These are phyloP conservation scores for Chamaetylas fuelleborni DNA, from an alignment of 2,113 vertebrate species.

Conservation along the genomic window DNA sequence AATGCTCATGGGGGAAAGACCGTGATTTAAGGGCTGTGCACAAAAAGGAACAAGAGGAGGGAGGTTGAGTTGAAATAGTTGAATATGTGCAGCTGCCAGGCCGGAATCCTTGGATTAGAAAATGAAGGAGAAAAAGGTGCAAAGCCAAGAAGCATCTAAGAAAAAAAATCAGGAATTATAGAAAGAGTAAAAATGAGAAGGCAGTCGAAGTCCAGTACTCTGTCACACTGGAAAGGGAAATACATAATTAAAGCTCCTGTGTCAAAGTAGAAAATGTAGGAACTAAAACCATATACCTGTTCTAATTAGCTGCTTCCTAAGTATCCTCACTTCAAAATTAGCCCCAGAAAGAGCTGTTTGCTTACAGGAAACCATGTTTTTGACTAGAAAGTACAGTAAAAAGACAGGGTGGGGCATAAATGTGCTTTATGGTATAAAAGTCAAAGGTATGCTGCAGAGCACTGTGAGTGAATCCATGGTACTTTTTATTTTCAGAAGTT, in stretches of 20 bases:
- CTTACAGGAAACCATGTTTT: constrained; percentile 49
- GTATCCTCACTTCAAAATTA: neutral
- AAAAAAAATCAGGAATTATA: neutral
- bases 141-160: constrained; percentile 15
- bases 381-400: constrained; percentile 13
- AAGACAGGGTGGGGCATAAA: constrained; percentile 31
- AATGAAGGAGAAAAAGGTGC: neutral
- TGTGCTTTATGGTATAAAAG: neutral
- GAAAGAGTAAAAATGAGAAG: neutral
- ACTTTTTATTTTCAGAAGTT: neutral
- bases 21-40: neutral
- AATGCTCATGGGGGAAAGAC: neutral
- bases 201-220: neutral
- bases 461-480: neutral
- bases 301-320: neutral
- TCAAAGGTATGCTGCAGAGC: neutral
- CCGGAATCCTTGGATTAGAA: neutral
- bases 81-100: neutral
- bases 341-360: neutral
- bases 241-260: neutral
- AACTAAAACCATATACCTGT: neutral
- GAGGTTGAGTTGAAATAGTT: neutral
- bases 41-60: neutral
- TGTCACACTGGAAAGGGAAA: neutral
- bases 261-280: neutral